Conservation (phyloP, 1,140 invertebrate genomes). For the Hycleus phaleratus region DNA sequence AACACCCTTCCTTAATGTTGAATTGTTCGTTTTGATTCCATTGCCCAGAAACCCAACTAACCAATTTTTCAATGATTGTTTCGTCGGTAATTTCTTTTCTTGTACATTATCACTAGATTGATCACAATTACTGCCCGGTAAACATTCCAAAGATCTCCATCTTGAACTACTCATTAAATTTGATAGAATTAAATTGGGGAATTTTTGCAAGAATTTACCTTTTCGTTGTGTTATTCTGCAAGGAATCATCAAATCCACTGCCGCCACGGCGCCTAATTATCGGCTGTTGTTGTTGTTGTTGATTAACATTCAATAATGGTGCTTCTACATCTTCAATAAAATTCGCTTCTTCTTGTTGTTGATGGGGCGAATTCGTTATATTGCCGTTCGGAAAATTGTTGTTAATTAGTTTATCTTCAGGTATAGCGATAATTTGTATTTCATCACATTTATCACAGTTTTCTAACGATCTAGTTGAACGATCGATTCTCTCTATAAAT, state of each 20-base stretch:
- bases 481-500: slow-evolving; percentile 25
- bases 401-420: slow-evolving; percentile 44
- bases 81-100: slow-evolving; percentile 43
- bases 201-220: slow-evolving; percentile 25
- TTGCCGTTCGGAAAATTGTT: slow-evolving; percentile 52
- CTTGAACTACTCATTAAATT: slow-evolving; percentile 36
- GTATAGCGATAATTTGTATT: slow-evolving; percentile 39
- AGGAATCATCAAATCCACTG: slow-evolving; percentile 28
- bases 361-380: slow-evolving; percentile 36
- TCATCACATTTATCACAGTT: slow-evolving; percentile 43
- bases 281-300: slow-evolving; percentile 10
- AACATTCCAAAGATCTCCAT: slow-evolving; percentile 70
- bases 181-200: not conserved
- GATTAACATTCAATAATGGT: slow-evolving; percentile 43
- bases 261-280: slow-evolving; percentile 30
- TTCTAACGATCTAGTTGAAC: slow-evolving; percentile 31
- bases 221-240: slow-evolving; percentile 41
- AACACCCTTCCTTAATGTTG: slow-evolving; percentile 52
- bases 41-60: slow-evolving; percentile 60
- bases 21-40: slow-evolving; percentile 53
- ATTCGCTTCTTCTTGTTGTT: slow-evolving; percentile 26
- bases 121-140: slow-evolving; percentile 37
- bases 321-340: slow-evolving; percentile 44
- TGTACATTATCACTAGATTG: slow-evolving; percentile 40
- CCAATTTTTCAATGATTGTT: slow-evolving; percentile 57